Conservation (phyloP, 2,888 invertebrate species). For the Xanthorhoe designata region DNA sequence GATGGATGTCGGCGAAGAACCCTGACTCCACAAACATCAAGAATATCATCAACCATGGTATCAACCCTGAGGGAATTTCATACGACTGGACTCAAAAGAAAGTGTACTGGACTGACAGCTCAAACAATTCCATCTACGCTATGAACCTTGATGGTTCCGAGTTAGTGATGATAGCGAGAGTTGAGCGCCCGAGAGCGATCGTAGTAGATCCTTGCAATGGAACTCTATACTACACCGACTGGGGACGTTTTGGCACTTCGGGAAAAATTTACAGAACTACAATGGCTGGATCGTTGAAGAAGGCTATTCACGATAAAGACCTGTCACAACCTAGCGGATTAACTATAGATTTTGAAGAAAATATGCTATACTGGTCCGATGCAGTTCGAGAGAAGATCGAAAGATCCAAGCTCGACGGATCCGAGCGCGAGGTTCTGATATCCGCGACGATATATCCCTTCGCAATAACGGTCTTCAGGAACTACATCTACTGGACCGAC, state of each 20-base stretch:
- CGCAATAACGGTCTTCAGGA: slow-evolving; percentile 95
- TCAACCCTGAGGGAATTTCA: slow-evolving; percentile 97
- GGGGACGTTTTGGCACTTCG: slow-evolving; percentile 96
- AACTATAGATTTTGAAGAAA: slow-evolving; percentile 97
- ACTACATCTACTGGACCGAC: slow-evolving; percentile 99
- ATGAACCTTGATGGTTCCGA: slow-evolving; percentile 96
- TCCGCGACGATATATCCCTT: slow-evolving; percentile 98
- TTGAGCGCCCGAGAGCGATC: slow-evolving; percentile 97
- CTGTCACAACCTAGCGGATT: slow-evolving; percentile 98
- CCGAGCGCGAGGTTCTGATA: slow-evolving; percentile 92
- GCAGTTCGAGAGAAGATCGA: slow-evolving; percentile 98
- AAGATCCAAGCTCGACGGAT: slow-evolving; percentile 94
- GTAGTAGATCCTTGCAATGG: slow-evolving; percentile 99
- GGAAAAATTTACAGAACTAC: slow-evolving; percentile 98
- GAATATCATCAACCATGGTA: slow-evolving; percentile 90
- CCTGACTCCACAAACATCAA: slow-evolving; percentile 87
- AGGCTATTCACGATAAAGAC: slow-evolving; percentile 94
- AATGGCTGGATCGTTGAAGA: slow-evolving; percentile 97
- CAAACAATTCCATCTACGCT: slow-evolving; percentile 96
- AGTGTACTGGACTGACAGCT: slow-evolving; percentile 98
- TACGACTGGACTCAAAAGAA: slow-evolving; percentile 99
- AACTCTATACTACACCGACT: slow-evolving; percentile 97
- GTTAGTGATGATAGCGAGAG: slow-evolving; percentile 95
- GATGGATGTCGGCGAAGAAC: slow-evolving; percentile 90
- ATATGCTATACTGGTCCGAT: slow-evolving; percentile 98